These are phyloP conservation scores for Lepidurus apus DNA, from an alignment of 1,140 invertebrate species.

Conservation along the genomic window DNA sequence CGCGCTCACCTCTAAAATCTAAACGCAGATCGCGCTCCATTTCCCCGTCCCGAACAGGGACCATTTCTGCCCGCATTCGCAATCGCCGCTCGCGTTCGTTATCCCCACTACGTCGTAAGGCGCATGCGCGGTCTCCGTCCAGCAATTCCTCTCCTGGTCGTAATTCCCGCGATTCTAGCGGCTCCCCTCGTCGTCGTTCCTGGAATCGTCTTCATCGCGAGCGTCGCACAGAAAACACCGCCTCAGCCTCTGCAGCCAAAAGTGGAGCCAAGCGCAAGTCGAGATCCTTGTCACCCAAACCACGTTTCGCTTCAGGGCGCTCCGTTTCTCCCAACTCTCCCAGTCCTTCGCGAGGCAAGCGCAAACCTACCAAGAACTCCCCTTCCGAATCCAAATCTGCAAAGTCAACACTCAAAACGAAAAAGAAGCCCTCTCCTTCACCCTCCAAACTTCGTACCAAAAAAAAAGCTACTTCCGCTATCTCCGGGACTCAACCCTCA, in stretches of 20 bases:
- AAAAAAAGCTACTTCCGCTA: background rate
- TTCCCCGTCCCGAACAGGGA: conserved; percentile 3
- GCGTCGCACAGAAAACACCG: background rate
- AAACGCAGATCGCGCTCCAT: conserved; percentile 27
- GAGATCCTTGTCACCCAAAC: background rate
- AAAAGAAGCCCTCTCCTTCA: background rate
- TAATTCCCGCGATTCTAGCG: conserved; percentile 10
- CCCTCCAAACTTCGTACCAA: conserved; percentile 1
- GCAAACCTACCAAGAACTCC: background rate
- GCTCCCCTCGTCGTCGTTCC: background rate
- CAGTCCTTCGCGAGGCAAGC: background rate
- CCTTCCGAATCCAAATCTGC: background rate
- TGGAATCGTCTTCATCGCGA: conserved; percentile 23
- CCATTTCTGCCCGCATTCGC: background rate
- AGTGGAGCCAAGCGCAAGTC: background rate
- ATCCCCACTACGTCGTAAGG: conserved; percentile 3
- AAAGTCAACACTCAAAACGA: background rate
- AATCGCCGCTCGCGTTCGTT: background rate
- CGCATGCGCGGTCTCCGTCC: background rate
- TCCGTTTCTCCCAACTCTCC: background rate
- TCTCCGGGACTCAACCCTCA: background rate
- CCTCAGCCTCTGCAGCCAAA: background rate
- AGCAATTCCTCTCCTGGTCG: background rate
- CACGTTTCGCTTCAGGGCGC: background rate
- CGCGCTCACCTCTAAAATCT: background rate